phyloP scores from a whole-genome alignment of 2,797 vertebrate species.

The Erethizon dorsatum region DNA sequence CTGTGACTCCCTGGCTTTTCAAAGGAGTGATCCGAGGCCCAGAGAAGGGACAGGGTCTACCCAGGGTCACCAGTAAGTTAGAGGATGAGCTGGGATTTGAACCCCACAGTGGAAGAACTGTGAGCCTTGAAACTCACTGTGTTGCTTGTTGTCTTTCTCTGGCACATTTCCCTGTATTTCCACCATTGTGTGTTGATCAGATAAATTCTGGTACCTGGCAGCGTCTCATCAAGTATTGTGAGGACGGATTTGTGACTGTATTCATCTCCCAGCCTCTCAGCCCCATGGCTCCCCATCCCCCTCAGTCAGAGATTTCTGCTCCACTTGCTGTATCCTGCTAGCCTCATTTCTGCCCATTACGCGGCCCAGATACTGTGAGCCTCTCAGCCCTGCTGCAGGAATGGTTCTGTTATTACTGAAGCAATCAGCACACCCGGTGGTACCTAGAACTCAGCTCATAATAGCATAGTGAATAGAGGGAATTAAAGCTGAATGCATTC shows the following conservation, averaged over 20 bases:
- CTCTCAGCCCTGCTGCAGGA: not conserved
- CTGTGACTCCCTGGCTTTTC: not conserved
- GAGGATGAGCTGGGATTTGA: not conserved
- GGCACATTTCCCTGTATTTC: not conserved
- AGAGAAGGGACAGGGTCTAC: not conserved
- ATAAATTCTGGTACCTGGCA: not conserved
- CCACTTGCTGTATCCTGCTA: not conserved
- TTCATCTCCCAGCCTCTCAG: not conserved
- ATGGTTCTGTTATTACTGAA: not conserved
- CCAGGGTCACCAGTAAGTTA: not conserved
- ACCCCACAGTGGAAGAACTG: no score
- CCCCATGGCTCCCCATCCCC: rapidly evolving
- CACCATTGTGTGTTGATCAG: no score
- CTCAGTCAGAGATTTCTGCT: not conserved
- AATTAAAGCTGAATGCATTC: constrained; percentile 69
- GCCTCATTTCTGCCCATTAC: not conserved
- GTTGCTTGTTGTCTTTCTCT: not conserved
- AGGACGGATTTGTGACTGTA: not conserved
- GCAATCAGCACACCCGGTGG: not conserved
- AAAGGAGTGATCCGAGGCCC: not conserved
- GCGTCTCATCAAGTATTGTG: not conserved
- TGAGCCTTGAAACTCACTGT: not conserved
- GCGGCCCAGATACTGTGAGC: not conserved
- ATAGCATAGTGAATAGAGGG: constrained; percentile 26
- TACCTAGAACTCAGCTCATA: not conserved